Evolutionary conservation across 2,888 invertebrate genomes (phyloP), one percentile per base, ranked within the genome.

Genomic region (Punctoribates punctum): DNA sequence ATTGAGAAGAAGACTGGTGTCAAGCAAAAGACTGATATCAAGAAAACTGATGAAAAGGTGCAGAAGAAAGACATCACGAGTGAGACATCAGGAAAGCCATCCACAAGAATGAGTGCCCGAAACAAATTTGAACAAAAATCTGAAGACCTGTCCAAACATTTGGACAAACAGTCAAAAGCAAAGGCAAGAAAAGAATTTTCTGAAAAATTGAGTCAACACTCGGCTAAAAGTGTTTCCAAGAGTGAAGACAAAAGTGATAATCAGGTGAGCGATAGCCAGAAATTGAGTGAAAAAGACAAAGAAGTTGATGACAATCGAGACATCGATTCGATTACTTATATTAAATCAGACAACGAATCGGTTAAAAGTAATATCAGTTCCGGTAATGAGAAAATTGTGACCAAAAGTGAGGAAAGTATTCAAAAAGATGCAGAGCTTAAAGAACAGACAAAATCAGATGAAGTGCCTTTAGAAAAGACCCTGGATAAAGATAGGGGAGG

Each of bases 271-370:
- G 46, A 17, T 73, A 20, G 23, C 23, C 17, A 73, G 42, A 27
- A 13, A 74, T 34, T 29, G 4, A 46, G 20, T 51, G 54, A 51
- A 75, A n/a, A 75, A 72, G 6, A 20, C 73, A 25, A 73, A 67
- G 75, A 75, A 25, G 17, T 11, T 17, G 38, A 54, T 3, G 48
- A 74, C 46, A 29, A 75, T n/a, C 38, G 27, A 51, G 60, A 60
- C 27, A 25, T 74, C 17, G 74, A 74, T 57, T 57, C 54, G n/a
- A n/a, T 34, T 27, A 57, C 51, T 29, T 57, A 57, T 74, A 60
- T 57, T 13, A 60, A 34, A 11, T 38, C 46, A 20, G 60, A 65
- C 27, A 73, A 25, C 15, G 34, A 62, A 48, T 20, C 54, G 1
- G 72, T 51, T 23, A 75, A 72, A 17, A 51, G 27, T 46, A 29